Conservation (phyloP, 92 coral and sea anemone genomes). For the Zoanthus gigantus region DNA sequence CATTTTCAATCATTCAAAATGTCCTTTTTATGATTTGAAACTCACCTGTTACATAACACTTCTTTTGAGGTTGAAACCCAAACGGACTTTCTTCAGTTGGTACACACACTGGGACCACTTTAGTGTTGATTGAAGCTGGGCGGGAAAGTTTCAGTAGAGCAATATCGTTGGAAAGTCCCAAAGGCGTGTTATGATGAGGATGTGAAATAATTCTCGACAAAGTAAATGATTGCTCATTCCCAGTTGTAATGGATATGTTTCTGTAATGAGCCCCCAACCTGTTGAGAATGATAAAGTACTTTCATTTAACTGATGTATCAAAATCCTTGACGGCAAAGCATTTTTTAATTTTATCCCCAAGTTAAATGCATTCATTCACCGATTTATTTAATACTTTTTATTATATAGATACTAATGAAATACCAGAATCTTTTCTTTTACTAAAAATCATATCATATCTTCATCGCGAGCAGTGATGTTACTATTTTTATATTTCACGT, state of each 20-base stretch:
- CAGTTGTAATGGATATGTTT: neutral
- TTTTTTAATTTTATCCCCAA: no score
- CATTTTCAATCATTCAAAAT: neutral
- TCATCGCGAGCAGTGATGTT: no score
- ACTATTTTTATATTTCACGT: no score
- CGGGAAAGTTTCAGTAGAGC: constrained; percentile 24
- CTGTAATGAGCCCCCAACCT: constrained; percentile 28
- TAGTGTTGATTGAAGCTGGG: constrained; percentile 4
- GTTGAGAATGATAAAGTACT: neutral
- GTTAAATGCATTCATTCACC: no score
- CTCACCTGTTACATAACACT: constrained; percentile 24
- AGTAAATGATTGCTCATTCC: neutral
- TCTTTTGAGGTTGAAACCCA: constrained; percentile 3
- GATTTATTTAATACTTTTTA: no score
- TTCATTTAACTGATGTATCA: no score
- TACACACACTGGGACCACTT: neutral
- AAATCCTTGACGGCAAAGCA: no score
- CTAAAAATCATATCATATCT: no score
- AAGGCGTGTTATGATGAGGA: neutral
- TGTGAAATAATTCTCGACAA: constrained; percentile 11
- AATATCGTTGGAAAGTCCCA: constrained; percentile 18
- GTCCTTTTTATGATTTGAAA: neutral
- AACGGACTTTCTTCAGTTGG: neutral
- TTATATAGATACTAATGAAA: no score
- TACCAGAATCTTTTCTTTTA: no score